These are phyloP conservation scores for Nematolebias whitei DNA, from an alignment of 2,113 vertebrate genomes.

Conservation along the genomic window DNA sequence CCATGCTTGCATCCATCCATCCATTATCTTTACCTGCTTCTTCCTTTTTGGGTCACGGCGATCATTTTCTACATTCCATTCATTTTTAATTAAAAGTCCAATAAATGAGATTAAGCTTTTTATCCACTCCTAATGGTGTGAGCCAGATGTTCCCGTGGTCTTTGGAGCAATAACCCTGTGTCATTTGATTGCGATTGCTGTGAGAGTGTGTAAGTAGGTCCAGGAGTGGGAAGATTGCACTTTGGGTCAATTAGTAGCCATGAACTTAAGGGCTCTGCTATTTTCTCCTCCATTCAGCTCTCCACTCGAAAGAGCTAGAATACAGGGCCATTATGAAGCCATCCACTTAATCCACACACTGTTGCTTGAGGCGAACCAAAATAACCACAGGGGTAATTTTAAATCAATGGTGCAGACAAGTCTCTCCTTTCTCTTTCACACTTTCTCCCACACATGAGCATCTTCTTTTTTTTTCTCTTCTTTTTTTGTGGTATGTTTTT, in stretches of 20 bases:
- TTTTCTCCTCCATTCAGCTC: slow-evolving; percentile 41
- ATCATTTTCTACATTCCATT: no score
- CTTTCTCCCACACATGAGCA: slow-evolving; percentile 29
- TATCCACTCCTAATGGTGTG: slow-evolving; percentile 10
- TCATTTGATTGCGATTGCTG: slow-evolving; percentile 40
- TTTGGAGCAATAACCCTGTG: slow-evolving; percentile 6
- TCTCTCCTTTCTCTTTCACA: slow-evolving; percentile 13
- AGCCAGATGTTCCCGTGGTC: slow-evolving; percentile 25
- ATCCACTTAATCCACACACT: slow-evolving; percentile 49
- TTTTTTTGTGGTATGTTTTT: not conserved
- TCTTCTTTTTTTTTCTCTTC: no score
- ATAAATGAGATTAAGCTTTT: not conserved
- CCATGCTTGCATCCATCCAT: no score
- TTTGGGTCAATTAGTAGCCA: slow-evolving; percentile 61
- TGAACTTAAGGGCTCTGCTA: slow-evolving; percentile 42
- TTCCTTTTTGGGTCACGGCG: no score
- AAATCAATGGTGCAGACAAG: slow-evolving; percentile 55
- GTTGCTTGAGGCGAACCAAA: slow-evolving; percentile 44
- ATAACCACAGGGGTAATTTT: slow-evolving; percentile 54
- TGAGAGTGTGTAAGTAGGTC: slow-evolving; percentile 32
- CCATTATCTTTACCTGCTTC: no score
- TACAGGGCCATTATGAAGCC: slow-evolving; percentile 45
- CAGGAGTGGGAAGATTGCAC: slow-evolving; percentile 47
- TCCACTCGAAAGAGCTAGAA: slow-evolving; percentile 44
- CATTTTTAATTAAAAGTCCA: not conserved